Base-by-base conservation (phyloP, 2,113 vertebrate genomes). In the Numida meleagris region DNA sequence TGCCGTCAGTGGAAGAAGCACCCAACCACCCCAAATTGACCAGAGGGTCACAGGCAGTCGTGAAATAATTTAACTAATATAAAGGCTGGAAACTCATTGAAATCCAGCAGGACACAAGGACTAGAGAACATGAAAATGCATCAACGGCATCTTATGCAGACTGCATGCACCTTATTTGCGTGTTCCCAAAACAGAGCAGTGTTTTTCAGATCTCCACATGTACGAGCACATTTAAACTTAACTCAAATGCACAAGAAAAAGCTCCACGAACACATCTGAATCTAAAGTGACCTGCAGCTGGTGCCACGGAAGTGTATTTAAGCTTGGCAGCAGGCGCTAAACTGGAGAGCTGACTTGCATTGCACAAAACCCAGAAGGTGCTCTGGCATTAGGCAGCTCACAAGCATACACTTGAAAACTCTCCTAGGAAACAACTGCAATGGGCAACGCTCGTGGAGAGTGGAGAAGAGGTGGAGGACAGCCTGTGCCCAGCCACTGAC, bases 101-200 rank as follows among this genome's bases (percentile, higher is more conserved):
- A 76, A 76, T 61, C 25, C n/a, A 76, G 59, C 45, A 63, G 36
- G 45, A 48, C 10, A 31, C 7, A 38, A 51, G 15, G 36, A n/a
- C 59, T 78, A 31, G 59, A 51, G 9, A 43, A 48, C 31, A 43
- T 2, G 23, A 82, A 61, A 51, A 80, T 1, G 7, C 31, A 50
- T 19, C 58, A 33, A 29, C 2, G 38, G 21, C 23, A 50, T 12
- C 70, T 61, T 38, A 46, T 8, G 6, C 27, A 31, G 42, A 20
- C 1, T 10, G 2, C 0, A 8, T 5, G 31, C 0, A 0, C 38
- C 25, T 70, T 23, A 23, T 14, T 4, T 23, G 15, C 10, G 4
- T 19, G 24, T 4, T 43, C 45, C 70, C 16, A 33, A 75, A 59
- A n/a, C 40, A 68, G 10, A 29, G 29, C 45, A 8, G 10, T 8